Evolutionary conservation across 2,888 invertebrate genomes (phyloP).

Genomic region (Alitta virens): DNA sequence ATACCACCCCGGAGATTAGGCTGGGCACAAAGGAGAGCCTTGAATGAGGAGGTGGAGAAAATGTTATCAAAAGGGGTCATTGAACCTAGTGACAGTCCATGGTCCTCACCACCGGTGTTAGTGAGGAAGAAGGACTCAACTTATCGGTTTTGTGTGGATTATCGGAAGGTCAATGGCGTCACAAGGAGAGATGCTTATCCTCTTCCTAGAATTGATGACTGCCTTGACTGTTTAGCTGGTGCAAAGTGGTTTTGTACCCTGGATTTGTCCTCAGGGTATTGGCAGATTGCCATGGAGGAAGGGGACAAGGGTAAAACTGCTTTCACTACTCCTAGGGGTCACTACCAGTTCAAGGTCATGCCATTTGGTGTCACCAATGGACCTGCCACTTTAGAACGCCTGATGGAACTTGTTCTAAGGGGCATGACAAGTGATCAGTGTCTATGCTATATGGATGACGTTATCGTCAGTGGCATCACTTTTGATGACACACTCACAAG

Average conservation of each 20-base stretch:
- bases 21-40: background rate
- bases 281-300: background rate
- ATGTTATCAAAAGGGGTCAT: background rate
- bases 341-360: slow-evolving; percentile 9
- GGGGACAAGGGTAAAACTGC: background rate
- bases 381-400: slow-evolving; percentile 12
- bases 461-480: background rate
- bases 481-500: too few species aligned
- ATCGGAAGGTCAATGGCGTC: slow-evolving; percentile 21
- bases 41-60: background rate
- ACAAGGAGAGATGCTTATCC: slow-evolving; percentile 27
- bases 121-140: slow-evolving; percentile 24
- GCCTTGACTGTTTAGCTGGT: slow-evolving; percentile 29
- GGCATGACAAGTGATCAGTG: background rate
- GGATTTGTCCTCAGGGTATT: background rate
- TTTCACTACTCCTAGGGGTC: background rate
- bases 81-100: slow-evolving; percentile 2
- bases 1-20: background rate
- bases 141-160: slow-evolving; percentile 27
- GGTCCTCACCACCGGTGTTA: slow-evolving; percentile 16
- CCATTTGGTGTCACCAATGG: slow-evolving; percentile 17
- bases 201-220: slow-evolving; percentile 21
- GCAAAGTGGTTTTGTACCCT: slow-evolving; percentile 25
- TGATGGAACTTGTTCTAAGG: slow-evolving; percentile 11
- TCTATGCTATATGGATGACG: slow-evolving; percentile 1